A percentile compares a stretch with the other conserved stretches of the same genome.
Evolutionary conservation across 2,888 invertebrate species (phyloP).

Genomic region (Morinoia aosen): DNA sequence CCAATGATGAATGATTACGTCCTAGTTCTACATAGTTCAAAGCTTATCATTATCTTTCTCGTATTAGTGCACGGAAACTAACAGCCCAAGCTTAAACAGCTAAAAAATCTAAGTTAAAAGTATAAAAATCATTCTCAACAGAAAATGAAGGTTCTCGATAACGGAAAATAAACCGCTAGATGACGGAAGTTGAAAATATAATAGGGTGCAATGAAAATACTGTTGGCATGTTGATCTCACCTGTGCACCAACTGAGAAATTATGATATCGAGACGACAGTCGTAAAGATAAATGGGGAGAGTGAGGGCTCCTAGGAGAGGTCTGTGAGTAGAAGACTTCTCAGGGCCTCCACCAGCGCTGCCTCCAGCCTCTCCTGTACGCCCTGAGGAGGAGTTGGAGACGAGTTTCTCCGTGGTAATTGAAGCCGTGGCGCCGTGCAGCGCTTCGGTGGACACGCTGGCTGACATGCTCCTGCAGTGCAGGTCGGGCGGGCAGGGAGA

Average conservation of each 20-base stretch:
- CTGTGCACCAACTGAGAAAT: slow-evolving; percentile 65
- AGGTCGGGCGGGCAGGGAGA: neutral
- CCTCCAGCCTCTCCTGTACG: neutral
- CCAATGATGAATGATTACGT: no score
- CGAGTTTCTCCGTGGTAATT: slow-evolving; percentile 52
- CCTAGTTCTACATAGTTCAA: no score
- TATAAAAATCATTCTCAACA: neutral
- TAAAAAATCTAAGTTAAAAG: neutral
- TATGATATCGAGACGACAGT: slow-evolving; percentile 65
- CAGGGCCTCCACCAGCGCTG: neutral
- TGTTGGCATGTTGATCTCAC: slow-evolving; percentile 10
- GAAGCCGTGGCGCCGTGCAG: slow-evolving; percentile 57
- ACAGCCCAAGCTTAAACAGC: no score
- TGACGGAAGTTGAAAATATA: neutral
- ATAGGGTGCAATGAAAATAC: neutral
- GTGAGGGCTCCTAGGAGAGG: slow-evolving; percentile 64
- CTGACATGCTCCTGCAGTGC: slow-evolving; percentile 49
- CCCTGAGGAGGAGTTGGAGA: neutral
- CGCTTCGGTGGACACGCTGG: slow-evolving; percentile 61
- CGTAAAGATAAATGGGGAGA: slow-evolving; percentile 66
- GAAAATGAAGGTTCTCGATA: neutral
- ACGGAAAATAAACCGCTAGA: neutral
- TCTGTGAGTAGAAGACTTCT: slow-evolving; percentile 53
- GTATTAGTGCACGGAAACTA: no score
- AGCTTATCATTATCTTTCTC: no score